Conservation (phyloP, 1,140 invertebrate genomes). For the Argopecten irradians region DNA sequence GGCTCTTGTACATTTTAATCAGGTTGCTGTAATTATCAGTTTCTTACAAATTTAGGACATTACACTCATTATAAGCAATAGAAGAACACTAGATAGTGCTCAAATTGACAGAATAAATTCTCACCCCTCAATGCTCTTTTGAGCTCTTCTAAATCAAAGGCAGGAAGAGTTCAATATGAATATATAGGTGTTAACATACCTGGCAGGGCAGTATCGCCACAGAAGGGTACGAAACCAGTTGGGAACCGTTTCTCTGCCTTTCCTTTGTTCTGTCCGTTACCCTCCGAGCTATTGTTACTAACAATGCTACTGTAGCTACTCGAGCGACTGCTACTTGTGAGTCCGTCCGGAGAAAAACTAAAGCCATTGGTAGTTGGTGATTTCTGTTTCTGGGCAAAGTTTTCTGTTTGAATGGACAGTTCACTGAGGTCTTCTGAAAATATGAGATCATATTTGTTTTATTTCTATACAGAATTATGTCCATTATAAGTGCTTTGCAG, state of each 20-base stretch:
- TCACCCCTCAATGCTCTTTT: too few species aligned
- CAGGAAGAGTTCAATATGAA: too few species aligned
- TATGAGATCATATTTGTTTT: background rate
- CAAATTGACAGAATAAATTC: too few species aligned
- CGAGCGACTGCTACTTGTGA: slow-evolving; percentile 63
- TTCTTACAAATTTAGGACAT: too few species aligned
- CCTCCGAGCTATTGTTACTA: slow-evolving; percentile 56
- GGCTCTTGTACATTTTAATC: too few species aligned
- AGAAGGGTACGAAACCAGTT: background rate
- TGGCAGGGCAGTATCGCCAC: background rate
- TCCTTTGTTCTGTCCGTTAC: background rate
- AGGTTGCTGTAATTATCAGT: too few species aligned
- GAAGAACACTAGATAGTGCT: too few species aligned
- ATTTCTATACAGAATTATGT: too few species aligned
- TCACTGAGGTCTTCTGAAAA: slow-evolving; percentile 70
- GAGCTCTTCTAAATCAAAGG: too few species aligned
- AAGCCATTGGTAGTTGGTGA: slow-evolving; percentile 40
- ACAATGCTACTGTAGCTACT: slow-evolving; percentile 74
- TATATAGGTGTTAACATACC: too few species aligned
- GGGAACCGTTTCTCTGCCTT: slow-evolving; percentile 24
- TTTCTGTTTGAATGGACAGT: slow-evolving; percentile 72
- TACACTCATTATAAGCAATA: too few species aligned
- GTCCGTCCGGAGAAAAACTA: slow-evolving; percentile 47
- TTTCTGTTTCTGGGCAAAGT: slow-evolving; percentile 71
- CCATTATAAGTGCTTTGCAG: too few species aligned